Evolutionary conservation across 2,797 vertebrate species (phyloP), one percentile per base, ranked within the genome.

Genomic region (Alcedo atthis): DNA sequence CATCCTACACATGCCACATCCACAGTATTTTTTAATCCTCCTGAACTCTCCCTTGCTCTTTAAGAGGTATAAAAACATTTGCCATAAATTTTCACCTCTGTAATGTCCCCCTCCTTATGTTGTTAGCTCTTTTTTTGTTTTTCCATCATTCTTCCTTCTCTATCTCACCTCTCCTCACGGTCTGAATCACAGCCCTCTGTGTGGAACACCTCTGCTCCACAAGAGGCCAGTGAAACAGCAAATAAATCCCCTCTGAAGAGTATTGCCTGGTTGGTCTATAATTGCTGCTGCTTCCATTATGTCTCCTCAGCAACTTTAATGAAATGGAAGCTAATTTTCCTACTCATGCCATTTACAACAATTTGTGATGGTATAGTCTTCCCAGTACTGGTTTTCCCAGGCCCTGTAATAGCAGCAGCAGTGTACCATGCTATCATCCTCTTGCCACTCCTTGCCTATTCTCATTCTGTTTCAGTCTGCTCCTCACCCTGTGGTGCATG

Each of bases 291-390:
- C 58, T 69, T 79, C 71, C 26, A 3, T 82, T 80, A 66, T 24
- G 26, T 81, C 28, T 87, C 73, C 81, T 92, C 61, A 83, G 51
- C 64, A 83, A 48, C 42, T 66, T 77, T 22, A 90, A 62, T 84
- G 43, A 87, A 68, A 62, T 12, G 54, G 74, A 84, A 83, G 30
- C 45, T 81, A 10, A 55, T 90, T 88, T 80, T 68, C 67, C 51
- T 80, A 24, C 26, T 82, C 35, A 22, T 26, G 40, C n/a, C 28
- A 51, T 74, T 75, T 25, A 35, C 32, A 9, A 9, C 24, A 17
- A 59, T 53, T 57, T 80, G 59, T 75, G 43, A 30, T n/a, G 78
- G 49, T 8, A 28, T 26, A 69, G 32, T 21, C 33, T 76, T 80
- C 78, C 61, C 35, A 13, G 35, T 25, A 28, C 32, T 43, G 43